Percentiles rank a stretch among this genome's conserved stretches.
phyloP scores from a whole-genome alignment of 2,888 invertebrate species.

The Phengaris arion region DNA sequence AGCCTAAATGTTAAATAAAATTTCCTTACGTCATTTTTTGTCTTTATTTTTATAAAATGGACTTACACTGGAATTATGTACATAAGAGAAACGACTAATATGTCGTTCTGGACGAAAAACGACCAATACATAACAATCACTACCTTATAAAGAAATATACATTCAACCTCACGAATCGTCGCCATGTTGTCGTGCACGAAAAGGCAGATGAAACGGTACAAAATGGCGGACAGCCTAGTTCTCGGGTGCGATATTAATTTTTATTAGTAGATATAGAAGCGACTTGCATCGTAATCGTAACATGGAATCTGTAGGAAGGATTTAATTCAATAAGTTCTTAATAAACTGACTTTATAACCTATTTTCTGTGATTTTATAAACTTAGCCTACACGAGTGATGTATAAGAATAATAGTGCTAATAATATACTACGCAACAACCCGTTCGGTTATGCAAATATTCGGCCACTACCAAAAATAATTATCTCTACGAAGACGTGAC shows the following conservation, averaged over 20 bases:
- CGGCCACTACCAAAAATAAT: conserved; percentile 24
- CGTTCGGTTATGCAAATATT: not conserved
- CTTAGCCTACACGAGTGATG: not conserved
- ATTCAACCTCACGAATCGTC: not conserved
- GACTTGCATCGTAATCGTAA: not conserved
- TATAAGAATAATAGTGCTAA: conserved; percentile 12
- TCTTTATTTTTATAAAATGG: conserved; percentile 25
- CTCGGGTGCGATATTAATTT: not conserved
- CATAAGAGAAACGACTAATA: not conserved
- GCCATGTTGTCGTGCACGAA: conserved; percentile 13
- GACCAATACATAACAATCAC: conserved; percentile 7
- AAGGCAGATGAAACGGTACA: conserved; percentile 3
- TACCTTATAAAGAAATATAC: conserved; percentile 6
- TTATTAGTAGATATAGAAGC: not conserved
- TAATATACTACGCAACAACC: conserved; percentile 4
- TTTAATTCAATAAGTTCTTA: not conserved
- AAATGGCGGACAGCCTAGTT: not conserved
- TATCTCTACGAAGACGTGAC: not conserved
- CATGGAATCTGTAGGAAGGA: not conserved
- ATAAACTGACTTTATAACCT: not conserved
- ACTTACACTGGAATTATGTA: conserved; percentile 14
- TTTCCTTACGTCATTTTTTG: not conserved
- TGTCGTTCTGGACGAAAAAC: conserved; percentile 15
- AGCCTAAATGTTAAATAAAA: not conserved
- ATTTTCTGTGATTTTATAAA: not conserved